Conservation (phyloP, 2,797 vertebrate species). For the Masticophis lateralis region DNA sequence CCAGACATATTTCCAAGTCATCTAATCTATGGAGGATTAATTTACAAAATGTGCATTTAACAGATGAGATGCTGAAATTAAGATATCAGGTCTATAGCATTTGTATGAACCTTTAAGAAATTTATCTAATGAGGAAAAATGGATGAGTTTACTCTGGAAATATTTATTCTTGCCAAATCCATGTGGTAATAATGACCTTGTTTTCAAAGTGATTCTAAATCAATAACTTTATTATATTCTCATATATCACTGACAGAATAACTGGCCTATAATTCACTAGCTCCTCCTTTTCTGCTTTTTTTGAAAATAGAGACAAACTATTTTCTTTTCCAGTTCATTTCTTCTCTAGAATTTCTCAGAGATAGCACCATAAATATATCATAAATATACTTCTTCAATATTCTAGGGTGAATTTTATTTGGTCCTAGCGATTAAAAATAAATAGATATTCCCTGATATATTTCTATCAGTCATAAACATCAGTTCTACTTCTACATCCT, state of each 20-base stretch:
- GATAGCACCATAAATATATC: neutral
- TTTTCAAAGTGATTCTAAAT: constrained; percentile 30
- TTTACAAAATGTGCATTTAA: neutral
- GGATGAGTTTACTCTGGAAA: neutral
- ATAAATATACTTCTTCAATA: neutral
- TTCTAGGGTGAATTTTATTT: neutral
- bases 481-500: neutral
- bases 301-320: neutral
- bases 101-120: neutral
- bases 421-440: neutral
- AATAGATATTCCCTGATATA: neutral
- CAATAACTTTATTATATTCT: neutral
- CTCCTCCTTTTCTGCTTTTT: neutral
- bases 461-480: neutral
- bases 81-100: neutral
- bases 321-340: neutral
- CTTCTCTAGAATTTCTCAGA: neutral
- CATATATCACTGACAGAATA: neutral
- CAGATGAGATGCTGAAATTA: neutral
- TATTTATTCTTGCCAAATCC: neutral
- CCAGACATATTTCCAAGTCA: neutral
- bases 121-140: neutral
- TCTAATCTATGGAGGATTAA: neutral
- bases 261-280: neutral
- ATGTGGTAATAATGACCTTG: neutral